phyloP scores from a whole-genome alignment of 2,888 invertebrate species.

The Miltochrista miniata region DNA sequence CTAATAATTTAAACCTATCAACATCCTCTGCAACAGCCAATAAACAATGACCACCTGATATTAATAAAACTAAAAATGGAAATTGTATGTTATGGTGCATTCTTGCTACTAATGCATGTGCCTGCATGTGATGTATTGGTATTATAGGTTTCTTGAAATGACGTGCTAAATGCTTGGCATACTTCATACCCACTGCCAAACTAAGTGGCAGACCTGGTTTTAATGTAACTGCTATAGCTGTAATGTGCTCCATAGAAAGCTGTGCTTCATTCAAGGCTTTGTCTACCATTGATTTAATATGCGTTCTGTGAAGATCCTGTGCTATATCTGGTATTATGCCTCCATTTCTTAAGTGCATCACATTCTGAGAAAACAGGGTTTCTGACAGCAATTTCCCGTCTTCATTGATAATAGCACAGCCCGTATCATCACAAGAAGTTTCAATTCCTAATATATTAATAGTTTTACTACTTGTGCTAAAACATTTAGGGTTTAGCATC shows the following conservation, averaged over 20 bases:
- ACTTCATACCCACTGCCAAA: constrained; percentile 90
- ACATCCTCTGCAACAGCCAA: constrained; percentile 90
- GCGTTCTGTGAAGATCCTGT: constrained; percentile 89
- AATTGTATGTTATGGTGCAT: constrained; percentile 89
- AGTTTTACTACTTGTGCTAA: constrained; percentile 5
- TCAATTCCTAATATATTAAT: constrained; percentile 93
- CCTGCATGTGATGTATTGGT: constrained; percentile 99
- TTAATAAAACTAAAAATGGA: constrained; percentile 94
- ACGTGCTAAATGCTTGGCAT: constrained; percentile 90
- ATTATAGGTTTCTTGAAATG: constrained; percentile 91
- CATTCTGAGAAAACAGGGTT: constrained; percentile 90
- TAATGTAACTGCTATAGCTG: constrained; percentile 95
- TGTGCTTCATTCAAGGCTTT: constrained; percentile 86
- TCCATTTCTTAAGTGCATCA: constrained; percentile 89
- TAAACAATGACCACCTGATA: constrained; percentile 97
- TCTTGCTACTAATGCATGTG: constrained; percentile 96
- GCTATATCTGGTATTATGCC: constrained; percentile 97
- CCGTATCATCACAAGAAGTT: constrained; percentile 99
- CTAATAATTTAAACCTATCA: constrained; percentile 91
- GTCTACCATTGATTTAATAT: constrained; percentile 90
- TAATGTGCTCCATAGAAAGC: constrained; percentile 86
- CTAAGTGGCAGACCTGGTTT: constrained; percentile 93
- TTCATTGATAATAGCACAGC: constrained; percentile 92
- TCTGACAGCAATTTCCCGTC: constrained; percentile 91
- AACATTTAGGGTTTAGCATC: constrained; percentile 7